phyloP scores from a whole-genome alignment of 2,797 vertebrate genomes.

The Carcharodon carcharias region DNA sequence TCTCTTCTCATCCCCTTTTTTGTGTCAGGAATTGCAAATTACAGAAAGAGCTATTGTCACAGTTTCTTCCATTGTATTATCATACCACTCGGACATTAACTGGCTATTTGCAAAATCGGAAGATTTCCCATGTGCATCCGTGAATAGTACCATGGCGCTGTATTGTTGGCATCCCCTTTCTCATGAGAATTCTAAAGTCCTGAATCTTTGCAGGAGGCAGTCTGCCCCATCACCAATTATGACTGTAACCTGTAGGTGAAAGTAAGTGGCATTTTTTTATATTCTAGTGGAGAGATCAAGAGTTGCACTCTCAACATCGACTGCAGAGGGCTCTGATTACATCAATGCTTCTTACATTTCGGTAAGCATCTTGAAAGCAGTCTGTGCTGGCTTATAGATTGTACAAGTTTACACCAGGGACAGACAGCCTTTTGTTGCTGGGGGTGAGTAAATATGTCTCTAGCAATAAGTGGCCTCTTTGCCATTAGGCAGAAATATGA shows the following conservation, averaged over 20 bases:
- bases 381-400: neutral
- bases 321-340: constrained; percentile 80
- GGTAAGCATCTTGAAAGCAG: constrained; percentile 59
- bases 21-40: neutral
- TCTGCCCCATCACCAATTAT: neutral
- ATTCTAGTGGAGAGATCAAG: constrained; percentile 80
- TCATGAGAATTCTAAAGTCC: neutral
- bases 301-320: constrained; percentile 71
- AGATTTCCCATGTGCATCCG: too few relatives aligned
- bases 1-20: neutral
- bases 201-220: neutral
- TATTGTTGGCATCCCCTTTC: neutral
- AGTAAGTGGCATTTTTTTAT: constrained; percentile 39
- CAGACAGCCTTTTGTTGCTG: neutral
- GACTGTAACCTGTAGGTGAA: neutral
- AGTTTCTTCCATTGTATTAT: too few relatives aligned
- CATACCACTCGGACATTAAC: neutral
- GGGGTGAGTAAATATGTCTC: neutral
- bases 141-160: neutral
- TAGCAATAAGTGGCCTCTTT: neutral
- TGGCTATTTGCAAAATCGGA: neutral
- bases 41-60: neutral
- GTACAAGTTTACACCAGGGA: neutral
- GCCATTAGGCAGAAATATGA: neutral
- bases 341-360: constrained; percentile 90